Percentiles rank a stretch among this genome's conserved stretches.
phyloP scores from a whole-genome alignment of 2,113 vertebrate genomes.

The Ailurus styani region DNA sequence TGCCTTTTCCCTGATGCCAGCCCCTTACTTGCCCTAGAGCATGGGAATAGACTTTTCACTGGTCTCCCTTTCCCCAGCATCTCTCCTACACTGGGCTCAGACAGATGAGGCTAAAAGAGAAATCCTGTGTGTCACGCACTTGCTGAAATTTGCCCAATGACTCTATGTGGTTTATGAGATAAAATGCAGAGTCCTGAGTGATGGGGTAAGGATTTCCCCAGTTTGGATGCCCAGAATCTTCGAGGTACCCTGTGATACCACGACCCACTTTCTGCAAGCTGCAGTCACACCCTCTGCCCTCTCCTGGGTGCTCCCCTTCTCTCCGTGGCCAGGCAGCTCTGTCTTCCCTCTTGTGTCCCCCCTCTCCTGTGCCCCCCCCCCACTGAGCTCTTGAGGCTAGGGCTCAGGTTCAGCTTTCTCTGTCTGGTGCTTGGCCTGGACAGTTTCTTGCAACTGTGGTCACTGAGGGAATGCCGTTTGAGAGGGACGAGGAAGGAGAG shows the following conservation, averaged over 20 bases:
- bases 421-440: background rate
- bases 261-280: background rate
- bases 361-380: fast-evolving
- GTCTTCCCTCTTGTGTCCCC: background rate
- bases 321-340: fast-evolving
- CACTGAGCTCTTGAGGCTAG: background rate
- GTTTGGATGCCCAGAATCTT: fast-evolving
- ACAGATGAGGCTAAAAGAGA: background rate
- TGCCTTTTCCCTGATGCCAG: background rate
- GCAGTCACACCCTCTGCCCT: background rate
- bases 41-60: background rate
- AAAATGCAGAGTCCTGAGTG: background rate
- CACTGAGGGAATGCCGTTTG: background rate
- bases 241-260: fast-evolving
- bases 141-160: background rate
- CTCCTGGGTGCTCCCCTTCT: background rate
- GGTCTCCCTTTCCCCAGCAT: background rate
- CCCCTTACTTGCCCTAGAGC: background rate
- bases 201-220: too few relatives aligned
- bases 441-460: fast-evolving
- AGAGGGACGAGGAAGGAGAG: background rate
- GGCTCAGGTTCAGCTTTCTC: background rate
- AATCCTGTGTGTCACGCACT: background rate
- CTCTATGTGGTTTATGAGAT: background rate
- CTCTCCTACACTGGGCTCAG: background rate